A percentile compares a stretch with the other conserved stretches of the same genome.
Conservation (phyloP, 2,113 vertebrate species). For the Coptodon rendalli region DNA sequence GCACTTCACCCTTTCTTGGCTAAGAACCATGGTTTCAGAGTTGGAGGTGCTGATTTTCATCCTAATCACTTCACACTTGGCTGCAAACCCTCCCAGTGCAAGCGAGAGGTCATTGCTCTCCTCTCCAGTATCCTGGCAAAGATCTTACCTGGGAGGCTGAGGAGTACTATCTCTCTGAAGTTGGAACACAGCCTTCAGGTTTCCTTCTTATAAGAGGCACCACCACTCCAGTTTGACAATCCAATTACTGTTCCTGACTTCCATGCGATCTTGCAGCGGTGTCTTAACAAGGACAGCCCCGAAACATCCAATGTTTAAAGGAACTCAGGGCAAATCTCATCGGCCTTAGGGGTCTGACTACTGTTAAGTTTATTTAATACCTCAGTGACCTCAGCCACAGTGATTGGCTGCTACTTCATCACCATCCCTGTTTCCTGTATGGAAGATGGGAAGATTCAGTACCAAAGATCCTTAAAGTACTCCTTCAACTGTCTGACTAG, state of each 20-base stretch:
- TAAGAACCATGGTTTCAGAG: background rate
- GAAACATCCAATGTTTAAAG: background rate
- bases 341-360: background rate
- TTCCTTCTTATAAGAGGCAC: background rate
- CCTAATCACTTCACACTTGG: background rate
- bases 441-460: background rate
- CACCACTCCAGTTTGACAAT: background rate
- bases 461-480: background rate
- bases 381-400: background rate
- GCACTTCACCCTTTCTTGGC: background rate
- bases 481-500: background rate
- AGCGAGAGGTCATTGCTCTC: background rate
- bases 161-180: background rate
- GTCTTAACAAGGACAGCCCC: background rate
- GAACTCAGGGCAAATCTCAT: background rate
- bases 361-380: background rate
- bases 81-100: background rate
- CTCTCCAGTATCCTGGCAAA: background rate
- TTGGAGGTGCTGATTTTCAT: background rate
- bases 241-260: background rate
- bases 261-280: background rate
- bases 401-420: background rate
- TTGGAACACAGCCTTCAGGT: background rate
- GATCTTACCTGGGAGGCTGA: background rate
- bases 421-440: background rate